A percentile compares a stretch with the other conserved stretches of the same genome.
phyloP scores from a whole-genome alignment of 1,140 invertebrate genomes.

The Lucilia cuprina region DNA sequence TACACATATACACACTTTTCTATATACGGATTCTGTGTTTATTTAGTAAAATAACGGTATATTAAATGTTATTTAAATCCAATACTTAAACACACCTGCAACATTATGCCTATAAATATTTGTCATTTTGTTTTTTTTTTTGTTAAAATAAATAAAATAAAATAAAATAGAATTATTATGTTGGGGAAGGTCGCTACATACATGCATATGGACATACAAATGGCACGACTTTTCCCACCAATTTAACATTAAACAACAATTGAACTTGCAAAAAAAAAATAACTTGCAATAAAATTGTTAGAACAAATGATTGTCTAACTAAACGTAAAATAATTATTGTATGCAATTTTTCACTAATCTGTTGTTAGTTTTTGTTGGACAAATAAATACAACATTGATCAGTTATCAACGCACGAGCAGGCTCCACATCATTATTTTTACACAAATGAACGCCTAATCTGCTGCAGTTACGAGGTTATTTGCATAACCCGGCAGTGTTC shows the following conservation, averaged over 20 bases:
- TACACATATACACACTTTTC: no score
- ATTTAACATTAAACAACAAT: not conserved
- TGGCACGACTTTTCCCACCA: not conserved
- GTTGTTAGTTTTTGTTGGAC: not conserved
- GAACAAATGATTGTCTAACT: not conserved
- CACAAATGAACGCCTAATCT: not conserved
- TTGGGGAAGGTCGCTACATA: no score
- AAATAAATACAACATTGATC: not conserved
- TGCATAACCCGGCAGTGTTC: not conserved
- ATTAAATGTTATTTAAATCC: no score
- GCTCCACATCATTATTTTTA: not conserved
- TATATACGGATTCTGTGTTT: no score
- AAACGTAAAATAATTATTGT: not conserved
- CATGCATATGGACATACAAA: no score
- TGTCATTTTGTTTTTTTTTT: not conserved
- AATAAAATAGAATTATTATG: not conserved
- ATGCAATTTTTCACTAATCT: slow-evolving; percentile 14
- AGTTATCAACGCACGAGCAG: not conserved
- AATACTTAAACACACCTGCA: no score
- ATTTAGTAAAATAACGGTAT: no score
- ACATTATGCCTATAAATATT: no score
- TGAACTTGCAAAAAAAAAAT: not conserved
- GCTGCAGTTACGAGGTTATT: not conserved
- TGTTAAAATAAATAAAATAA: not conserved
- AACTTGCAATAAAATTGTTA: not conserved